phyloP scores from a whole-genome alignment of 2,797 vertebrate genomes.

The Chaunax sp. region DNA sequence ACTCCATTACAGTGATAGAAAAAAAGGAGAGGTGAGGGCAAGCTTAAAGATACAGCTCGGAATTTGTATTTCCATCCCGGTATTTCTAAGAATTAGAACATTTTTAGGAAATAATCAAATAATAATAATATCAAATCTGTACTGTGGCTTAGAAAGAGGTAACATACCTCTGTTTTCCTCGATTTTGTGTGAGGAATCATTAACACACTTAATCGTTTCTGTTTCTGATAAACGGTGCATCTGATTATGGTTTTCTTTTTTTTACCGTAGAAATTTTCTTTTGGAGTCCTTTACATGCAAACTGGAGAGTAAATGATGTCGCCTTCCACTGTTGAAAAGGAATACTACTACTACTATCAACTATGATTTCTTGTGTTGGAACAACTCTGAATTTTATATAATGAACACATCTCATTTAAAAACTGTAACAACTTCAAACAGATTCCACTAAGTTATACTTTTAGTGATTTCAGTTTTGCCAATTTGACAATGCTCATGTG shows the following conservation, averaged over 20 bases:
- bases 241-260: too few species aligned
- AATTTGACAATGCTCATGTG: slow-evolving; percentile 23
- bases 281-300: neutral
- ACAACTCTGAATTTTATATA: neutral
- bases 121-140: neutral
- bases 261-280: too few species aligned
- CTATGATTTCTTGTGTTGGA: neutral
- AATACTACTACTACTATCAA: neutral
- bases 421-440: slow-evolving; percentile 14
- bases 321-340: neutral
- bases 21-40: slow-evolving; percentile 31
- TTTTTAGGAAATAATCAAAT: neutral
- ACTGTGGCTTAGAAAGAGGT: neutral
- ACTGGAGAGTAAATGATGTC: neutral
- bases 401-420: slow-evolving; percentile 9
- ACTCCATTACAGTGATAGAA: slow-evolving; percentile 41
- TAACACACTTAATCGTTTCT: slow-evolving; percentile 2
- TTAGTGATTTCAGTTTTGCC: slow-evolving; percentile 6
- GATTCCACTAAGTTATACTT: slow-evolving; percentile 8
- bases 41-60: neutral
- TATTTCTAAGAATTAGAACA: slow-evolving; percentile 18
- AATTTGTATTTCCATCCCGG: neutral
- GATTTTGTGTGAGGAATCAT: neutral
- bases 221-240: neutral
- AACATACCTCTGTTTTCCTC: neutral